Evolutionary conservation across 2,797 vertebrate species (phyloP).

Genomic region (Stomatorhinus walkeri): DNA sequence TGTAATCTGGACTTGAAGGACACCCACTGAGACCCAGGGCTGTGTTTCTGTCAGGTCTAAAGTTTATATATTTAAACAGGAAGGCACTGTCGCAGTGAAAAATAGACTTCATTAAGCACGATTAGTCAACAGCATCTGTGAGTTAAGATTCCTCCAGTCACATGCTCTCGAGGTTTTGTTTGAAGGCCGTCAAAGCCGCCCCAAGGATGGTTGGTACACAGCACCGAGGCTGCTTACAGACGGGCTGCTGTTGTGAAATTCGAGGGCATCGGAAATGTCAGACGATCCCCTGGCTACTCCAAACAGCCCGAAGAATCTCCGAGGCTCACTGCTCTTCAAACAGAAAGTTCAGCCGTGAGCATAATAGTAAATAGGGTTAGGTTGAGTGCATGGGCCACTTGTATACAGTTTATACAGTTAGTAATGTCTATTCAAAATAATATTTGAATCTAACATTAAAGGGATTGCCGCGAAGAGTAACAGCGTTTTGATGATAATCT

Average conservation of each 20-base stretch:
- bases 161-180: background rate
- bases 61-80: conserved; percentile 32
- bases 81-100: conserved; percentile 7
- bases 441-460: background rate
- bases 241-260: conserved; percentile 35
- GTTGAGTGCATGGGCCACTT: background rate
- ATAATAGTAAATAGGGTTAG: background rate
- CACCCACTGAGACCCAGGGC: background rate
- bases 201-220: conserved; percentile 38
- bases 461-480: background rate
- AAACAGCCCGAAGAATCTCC: conserved; percentile 19
- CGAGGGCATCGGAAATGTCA: conserved; percentile 50
- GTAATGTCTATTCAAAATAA: background rate
- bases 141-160: conserved; percentile 24
- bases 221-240: conserved; percentile 36
- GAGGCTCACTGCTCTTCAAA: background rate
- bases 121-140: conserved; percentile 37
- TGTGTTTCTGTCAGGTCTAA: conserved; percentile 8
- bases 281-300: conserved; percentile 35
- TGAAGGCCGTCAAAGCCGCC: conserved; percentile 23
- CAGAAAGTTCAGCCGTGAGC: background rate
- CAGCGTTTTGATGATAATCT: background rate
- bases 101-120: conserved; percentile 37
- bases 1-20: background rate
- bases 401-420: background rate